Percentiles rank a stretch among this genome's conserved stretches.
phyloP scores from a whole-genome alignment of 2,797 vertebrate species.

The Anolis apletophallus region DNA sequence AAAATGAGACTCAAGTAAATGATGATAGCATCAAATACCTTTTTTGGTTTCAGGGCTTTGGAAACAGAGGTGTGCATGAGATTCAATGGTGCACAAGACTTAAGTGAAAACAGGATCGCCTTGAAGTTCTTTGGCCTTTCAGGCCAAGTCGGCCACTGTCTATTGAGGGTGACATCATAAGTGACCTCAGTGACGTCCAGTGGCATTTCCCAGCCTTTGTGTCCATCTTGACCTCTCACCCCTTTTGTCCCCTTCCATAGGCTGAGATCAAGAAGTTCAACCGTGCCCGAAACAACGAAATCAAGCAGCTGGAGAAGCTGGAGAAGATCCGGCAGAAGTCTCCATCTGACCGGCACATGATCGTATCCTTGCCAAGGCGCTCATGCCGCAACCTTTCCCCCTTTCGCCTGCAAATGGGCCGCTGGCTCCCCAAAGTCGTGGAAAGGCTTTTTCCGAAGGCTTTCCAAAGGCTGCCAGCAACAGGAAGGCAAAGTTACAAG shows the following conservation, averaged over 20 bases:
- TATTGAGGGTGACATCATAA: too few relatives aligned
- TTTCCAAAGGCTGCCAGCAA: background rate
- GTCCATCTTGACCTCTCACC: background rate
- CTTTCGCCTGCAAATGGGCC: background rate
- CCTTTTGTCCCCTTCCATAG: slow-evolving; percentile 61
- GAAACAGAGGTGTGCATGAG: too few relatives aligned
- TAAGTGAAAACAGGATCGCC: too few relatives aligned
- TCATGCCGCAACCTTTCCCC: background rate
- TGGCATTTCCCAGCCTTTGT: background rate
- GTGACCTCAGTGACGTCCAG: too few relatives aligned
- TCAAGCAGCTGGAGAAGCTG: slow-evolving; percentile 85
- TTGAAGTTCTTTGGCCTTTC: too few relatives aligned
- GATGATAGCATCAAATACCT: too few relatives aligned
- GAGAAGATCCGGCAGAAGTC: slow-evolving; percentile 80
- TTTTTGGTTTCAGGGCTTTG: too few relatives aligned
- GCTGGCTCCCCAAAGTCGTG: background rate
- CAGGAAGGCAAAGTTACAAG: background rate
- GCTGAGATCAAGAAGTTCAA: slow-evolving; percentile 85
- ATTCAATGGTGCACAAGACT: too few relatives aligned
- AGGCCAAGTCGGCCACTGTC: too few relatives aligned
- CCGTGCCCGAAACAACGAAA: slow-evolving; percentile 77
- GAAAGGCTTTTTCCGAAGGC: background rate
- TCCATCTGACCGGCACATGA: slow-evolving; percentile 80
- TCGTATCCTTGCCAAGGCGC: slow-evolving; percentile 81
- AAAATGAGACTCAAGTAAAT: too few relatives aligned